Percentiles rank a stretch among this genome's conserved stretches.
phyloP scores from a whole-genome alignment of 2,113 vertebrate genomes.

The Melanocharis versteri region DNA sequence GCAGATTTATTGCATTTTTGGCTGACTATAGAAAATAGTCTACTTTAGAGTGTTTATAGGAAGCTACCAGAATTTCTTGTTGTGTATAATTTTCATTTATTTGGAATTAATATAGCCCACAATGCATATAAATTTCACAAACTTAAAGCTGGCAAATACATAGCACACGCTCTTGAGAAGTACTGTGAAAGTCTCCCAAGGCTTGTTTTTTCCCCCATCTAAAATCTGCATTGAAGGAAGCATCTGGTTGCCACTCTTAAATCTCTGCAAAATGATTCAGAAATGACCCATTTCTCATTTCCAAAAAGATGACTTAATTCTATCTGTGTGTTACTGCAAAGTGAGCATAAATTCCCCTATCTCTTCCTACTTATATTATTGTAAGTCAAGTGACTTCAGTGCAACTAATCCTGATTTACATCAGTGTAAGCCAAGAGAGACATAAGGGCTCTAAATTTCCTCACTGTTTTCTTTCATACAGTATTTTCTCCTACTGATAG shows the following conservation, averaged over 20 bases:
- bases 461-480: conserved; percentile 9
- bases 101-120: conserved; percentile 1
- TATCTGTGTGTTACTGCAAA: conserved; percentile 24
- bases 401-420: conserved; percentile 52
- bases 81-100: conserved; percentile 14
- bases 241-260: conserved; percentile 6
- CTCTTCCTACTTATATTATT: conserved; percentile 15
- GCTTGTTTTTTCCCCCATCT: neutral
- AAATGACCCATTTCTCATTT: conserved; percentile 23
- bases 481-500: conserved; percentile 39
- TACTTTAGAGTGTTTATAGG: neutral
- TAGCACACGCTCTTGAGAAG: neutral
- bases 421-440: conserved; percentile 15
- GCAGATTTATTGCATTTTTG: neutral
- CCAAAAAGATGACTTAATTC: conserved; percentile 48
- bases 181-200: neutral
- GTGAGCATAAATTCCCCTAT: conserved; percentile 31
- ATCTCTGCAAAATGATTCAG: conserved; percentile 3
- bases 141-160: neutral
- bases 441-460: conserved; percentile 36
- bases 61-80: neutral
- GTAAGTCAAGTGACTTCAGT: conserved; percentile 33
- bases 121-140: conserved; percentile 7
- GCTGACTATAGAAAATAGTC: neutral
- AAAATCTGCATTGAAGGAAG: neutral